Conservation (phyloP, 2,888 invertebrate species). For the Ochropleura leucogaster region DNA sequence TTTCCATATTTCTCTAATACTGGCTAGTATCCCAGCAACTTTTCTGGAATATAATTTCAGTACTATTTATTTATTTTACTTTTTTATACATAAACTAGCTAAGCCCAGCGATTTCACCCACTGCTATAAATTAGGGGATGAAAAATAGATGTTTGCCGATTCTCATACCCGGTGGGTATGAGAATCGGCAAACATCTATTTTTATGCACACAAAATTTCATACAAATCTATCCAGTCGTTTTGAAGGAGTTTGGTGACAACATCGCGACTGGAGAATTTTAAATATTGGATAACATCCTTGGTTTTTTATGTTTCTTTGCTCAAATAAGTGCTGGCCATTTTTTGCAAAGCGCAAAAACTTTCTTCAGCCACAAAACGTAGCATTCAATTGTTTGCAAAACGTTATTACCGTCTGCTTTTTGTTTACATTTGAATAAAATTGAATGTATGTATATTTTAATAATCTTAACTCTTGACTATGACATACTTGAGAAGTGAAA, state of each 20-base stretch:
- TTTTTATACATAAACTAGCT: not conserved
- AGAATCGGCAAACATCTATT: too few relatives aligned
- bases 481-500: slow-evolving; percentile 42
- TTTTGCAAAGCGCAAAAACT: not conserved
- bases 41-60: not conserved
- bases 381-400: slow-evolving; percentile 24
- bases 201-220: too few relatives aligned
- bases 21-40: not conserved
- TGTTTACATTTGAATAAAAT: not conserved
- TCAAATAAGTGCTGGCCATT: not conserved
- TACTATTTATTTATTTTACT: not conserved
- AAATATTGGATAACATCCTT: not conserved
- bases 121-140: too few relatives aligned
- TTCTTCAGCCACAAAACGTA: not conserved
- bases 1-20: not conserved
- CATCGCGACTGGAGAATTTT: too few relatives aligned
- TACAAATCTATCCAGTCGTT: too few relatives aligned
- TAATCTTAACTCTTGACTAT: slow-evolving; percentile 19
- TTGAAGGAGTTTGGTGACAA: too few relatives aligned
- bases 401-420: slow-evolving; percentile 9
- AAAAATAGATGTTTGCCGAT: too few relatives aligned
- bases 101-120: too few relatives aligned
- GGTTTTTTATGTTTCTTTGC: not conserved
- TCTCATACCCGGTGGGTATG: too few relatives aligned
- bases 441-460: slow-evolving; percentile 45